A percentile compares a stretch with the other conserved stretches of the same genome.
These are phyloP conservation scores for Neodon shergylaensis DNA, from an alignment of 2,113 vertebrate genomes.

Conservation along the genomic window DNA sequence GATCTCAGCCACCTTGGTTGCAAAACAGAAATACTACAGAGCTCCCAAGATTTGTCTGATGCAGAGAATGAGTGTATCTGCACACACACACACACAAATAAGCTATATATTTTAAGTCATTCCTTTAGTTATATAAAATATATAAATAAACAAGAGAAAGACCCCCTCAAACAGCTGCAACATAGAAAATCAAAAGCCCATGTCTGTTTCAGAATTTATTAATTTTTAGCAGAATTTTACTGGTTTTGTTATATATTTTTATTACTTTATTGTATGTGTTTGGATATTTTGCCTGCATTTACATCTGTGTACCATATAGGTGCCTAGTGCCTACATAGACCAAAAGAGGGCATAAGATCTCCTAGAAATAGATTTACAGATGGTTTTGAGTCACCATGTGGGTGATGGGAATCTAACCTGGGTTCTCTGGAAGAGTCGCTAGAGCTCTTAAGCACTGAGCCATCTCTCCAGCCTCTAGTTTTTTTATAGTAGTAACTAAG, in stretches of 20 bases:
- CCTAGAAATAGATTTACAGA: not conserved
- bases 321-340: not conserved
- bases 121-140: not conserved
- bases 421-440: not conserved
- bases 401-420: not conserved
- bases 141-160: not conserved
- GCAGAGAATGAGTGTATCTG: not conserved
- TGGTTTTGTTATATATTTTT: not conserved
- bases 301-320: not conserved
- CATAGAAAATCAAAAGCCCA: too few relatives aligned
- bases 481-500: not conserved
- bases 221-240: not conserved
- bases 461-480: not conserved
- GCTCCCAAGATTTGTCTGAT: not conserved
- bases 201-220: not conserved
- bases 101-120: not conserved
- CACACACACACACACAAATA: not conserved
- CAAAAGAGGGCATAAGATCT: not conserved
- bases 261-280: not conserved
- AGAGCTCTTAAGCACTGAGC: not conserved
- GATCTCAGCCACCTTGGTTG: not conserved
- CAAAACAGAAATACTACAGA: not conserved
- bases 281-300: not conserved
- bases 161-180: too few relatives aligned
- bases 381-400: not conserved